A percentile compares a stretch with the other conserved stretches of the same genome.
Evolutionary conservation across 2,888 invertebrate genomes (phyloP).

Genomic region (Agonopterix arenella): DNA sequence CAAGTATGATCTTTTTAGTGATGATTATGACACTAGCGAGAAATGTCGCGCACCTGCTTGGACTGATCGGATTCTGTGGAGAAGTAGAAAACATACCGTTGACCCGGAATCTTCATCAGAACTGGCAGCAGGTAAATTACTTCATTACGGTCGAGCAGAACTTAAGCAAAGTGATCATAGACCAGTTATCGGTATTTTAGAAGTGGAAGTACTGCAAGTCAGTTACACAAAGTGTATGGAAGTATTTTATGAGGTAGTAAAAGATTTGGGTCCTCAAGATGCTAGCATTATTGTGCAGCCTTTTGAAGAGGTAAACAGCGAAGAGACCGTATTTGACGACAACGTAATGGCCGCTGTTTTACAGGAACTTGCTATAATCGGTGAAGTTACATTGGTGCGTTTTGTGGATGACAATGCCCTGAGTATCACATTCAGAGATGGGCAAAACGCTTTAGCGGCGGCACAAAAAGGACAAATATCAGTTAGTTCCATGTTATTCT

Average conservation of each 20-base stretch:
- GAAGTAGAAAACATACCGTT: conserved; percentile 84
- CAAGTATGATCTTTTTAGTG: conserved; percentile 98
- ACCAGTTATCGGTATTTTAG: conserved; percentile 94
- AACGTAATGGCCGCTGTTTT: conserved; percentile 87
- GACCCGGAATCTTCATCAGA: conserved; percentile 81
- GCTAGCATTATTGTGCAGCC: conserved; percentile 89
- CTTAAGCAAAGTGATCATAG: conserved; percentile 98
- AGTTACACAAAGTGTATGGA: conserved; percentile 85
- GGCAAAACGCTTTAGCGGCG: conserved; percentile 90
- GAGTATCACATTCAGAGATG: conserved; percentile 95
- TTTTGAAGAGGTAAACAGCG: conserved; percentile 47
- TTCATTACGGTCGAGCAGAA: conserved; percentile 95
- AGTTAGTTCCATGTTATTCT: conserved; percentile 81
- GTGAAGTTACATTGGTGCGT: conserved; percentile 93
- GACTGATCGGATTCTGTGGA: conserved; percentile 99
- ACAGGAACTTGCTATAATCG: conserved; percentile 88
- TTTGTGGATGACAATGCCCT: conserved; percentile 90
- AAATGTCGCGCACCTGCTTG: conserved; percentile 98
- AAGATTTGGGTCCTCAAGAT: conserved; percentile 95
- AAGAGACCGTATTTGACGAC: conserved; percentile 85
- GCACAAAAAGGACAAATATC: conserved; percentile 74
- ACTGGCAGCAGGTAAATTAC: conserved; percentile 86
- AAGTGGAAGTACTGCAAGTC: conserved; percentile 90
- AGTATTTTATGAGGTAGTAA: conserved; percentile 90
- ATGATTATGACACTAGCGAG: conserved; percentile 99